These are phyloP conservation scores for Caenorhabditis panamensis DNA, from an alignment of 2,888 invertebrate species.

Conservation along the genomic window DNA sequence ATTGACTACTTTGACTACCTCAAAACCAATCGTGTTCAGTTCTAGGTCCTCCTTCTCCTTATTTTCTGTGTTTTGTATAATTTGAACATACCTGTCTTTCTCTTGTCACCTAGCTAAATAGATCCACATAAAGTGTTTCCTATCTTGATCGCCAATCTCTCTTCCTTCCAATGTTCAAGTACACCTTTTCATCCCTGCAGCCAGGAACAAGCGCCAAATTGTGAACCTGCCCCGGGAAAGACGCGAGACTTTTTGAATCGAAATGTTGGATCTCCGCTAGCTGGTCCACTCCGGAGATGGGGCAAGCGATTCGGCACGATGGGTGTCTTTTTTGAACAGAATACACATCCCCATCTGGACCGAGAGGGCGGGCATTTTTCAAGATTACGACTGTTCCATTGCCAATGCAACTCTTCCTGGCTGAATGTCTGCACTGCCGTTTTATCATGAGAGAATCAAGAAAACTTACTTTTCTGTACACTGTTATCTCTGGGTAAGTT, in stretches of 20 bases:
- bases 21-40: slow-evolving; percentile 41
- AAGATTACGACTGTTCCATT: too few relatives aligned
- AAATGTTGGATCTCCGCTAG: not conserved
- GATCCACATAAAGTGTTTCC: not conserved
- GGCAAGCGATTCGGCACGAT: too few relatives aligned
- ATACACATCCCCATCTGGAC: slow-evolving; percentile 1
- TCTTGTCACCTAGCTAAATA: not conserved
- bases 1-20: slow-evolving; percentile 20
- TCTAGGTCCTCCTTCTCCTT: slow-evolving; percentile 18
- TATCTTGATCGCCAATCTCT: not conserved
- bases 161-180: not conserved
- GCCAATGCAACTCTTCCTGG: not conserved
- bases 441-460: not conserved
- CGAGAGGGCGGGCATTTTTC: too few relatives aligned
- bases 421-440: not conserved
- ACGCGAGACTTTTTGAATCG: not conserved
- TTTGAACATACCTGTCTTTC: slow-evolving; percentile 20
- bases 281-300: not conserved
- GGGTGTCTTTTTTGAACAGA: slow-evolving; percentile 9
- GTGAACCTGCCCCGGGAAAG: not conserved
- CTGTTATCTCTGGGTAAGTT: slow-evolving; percentile 11
- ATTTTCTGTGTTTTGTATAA: slow-evolving; percentile 2
- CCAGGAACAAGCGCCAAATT: not conserved
- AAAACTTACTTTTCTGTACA: not conserved
- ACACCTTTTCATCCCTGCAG: slow-evolving; percentile 1